Percentiles rank a stretch among this genome's conserved stretches.
phyloP scores from a whole-genome alignment of 2,797 vertebrate species.

The Chrosomus eos region DNA sequence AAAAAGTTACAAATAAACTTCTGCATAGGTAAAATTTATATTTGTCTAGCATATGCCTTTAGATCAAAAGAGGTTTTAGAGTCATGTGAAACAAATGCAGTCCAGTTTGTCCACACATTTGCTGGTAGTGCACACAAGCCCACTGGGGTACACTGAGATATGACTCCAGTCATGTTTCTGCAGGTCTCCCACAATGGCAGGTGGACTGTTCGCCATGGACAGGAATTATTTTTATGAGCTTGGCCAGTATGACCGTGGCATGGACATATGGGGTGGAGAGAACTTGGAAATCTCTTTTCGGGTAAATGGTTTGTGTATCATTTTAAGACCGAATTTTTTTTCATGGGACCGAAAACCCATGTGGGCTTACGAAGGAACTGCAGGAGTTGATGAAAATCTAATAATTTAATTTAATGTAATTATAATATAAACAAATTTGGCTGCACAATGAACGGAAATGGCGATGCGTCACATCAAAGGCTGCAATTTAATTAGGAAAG shows the following conservation, averaged over 20 bases:
- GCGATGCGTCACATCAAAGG: neutral
- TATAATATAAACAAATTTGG: neutral
- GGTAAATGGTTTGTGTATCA: slow-evolving; percentile 66
- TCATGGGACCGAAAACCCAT: no score
- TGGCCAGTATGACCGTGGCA: slow-evolving; percentile 93
- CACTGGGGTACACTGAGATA: neutral
- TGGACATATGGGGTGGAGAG: slow-evolving; percentile 99
- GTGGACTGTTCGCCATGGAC: slow-evolving; percentile 94
- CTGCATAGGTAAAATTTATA: neutral
- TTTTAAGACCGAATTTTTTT: no score
- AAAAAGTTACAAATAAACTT: neutral
- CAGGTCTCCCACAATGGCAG: slow-evolving; percentile 98
- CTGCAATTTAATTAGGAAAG: neutral
- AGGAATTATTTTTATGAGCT: slow-evolving; percentile 90
- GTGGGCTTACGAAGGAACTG: no score
- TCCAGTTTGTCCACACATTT: neutral
- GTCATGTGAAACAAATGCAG: neutral
- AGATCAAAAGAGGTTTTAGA: neutral
- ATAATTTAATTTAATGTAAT: neutral
- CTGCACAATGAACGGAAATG: neutral
- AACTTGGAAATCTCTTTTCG: slow-evolving; percentile 98
- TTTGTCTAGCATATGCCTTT: neutral
- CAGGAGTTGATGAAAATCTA: neutral
- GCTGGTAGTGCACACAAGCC: neutral
- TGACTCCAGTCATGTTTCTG: neutral